Base-by-base conservation (phyloP, 2,113 vertebrate species). In the Ellobius talpinus region DNA sequence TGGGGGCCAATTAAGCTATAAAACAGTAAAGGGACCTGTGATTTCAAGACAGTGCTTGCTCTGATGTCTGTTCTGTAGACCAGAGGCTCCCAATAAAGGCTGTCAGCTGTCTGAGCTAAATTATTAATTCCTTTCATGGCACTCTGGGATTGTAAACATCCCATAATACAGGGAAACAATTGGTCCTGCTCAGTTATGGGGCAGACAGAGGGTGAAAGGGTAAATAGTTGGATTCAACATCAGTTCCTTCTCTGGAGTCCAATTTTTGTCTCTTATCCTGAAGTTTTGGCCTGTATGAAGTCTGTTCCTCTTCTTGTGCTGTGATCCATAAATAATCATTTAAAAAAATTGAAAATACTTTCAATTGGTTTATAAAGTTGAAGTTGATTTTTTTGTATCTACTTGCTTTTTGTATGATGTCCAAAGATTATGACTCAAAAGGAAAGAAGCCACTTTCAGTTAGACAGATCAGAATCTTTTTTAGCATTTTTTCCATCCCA, bases 1-100 rank as follows among this genome's bases (percentile, higher is more conserved):
- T 97, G 95, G 96, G 97, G 98, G 98, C 98, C 98, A 99, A 99
- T 99, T 99, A 99, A 99, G 99, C 98, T 99, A 98, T 99, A 99
- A 99, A 99, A 98, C 97, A 98, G 97, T 98, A 96, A 98, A 98
- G 97, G 98, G 98, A 97, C 97, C 98, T 89, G 94, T 97, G 98
- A 97, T 98, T 99, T 98, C 86, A 97, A 97, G 97, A 96, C 96
- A 97, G 95, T 96, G 96, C 97, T 98, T 96, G 95, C 98, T 98
- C 97, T 97, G 97, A 97, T 98, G 98, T 98, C 97, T 98, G 91
- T 98, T 98, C 97, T 92, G 95, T 95, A 98, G 98, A 98, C 92
- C 98, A 98, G 97, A 97, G 98, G 92, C 95, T 98, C 98, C 98
- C 98, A 98, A 98, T 95, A 98, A 98, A 98, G 99, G 98, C 98